Conservation (phyloP, 2,113 vertebrate genomes). For the Podilymbus podiceps region DNA sequence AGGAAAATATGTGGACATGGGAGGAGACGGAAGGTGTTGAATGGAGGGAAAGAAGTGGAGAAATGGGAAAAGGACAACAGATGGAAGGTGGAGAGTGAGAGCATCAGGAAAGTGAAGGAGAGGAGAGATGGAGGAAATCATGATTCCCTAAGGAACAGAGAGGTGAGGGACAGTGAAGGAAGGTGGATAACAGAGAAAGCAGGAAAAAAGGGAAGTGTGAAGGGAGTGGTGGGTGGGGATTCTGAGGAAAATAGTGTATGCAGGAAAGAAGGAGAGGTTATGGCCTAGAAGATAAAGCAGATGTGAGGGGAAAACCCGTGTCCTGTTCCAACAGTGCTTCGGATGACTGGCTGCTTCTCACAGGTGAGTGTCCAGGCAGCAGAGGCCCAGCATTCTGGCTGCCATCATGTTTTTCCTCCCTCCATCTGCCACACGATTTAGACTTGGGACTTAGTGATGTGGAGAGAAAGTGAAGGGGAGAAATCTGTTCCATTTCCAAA, state of each 20-base stretch:
- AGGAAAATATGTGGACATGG: not conserved
- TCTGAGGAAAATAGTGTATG: not conserved
- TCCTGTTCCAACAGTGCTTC: not conserved
- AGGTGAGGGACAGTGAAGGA: not conserved
- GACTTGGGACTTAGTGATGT: not conserved
- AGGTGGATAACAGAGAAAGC: not conserved
- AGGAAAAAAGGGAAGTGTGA: not conserved
- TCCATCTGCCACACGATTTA: not conserved
- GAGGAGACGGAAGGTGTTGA: not conserved
- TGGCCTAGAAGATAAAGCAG: not conserved
- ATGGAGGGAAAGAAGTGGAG: not conserved
- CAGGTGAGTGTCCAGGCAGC: not conserved
- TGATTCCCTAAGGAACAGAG: not conserved
- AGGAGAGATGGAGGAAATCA: not conserved
- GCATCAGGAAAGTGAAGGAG: not conserved
- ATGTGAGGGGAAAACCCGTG: not conserved
- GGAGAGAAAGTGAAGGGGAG: not conserved
- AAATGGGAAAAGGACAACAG: not conserved
- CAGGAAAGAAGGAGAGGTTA: not conserved
- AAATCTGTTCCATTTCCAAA: not conserved
- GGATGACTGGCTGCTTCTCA: not conserved
- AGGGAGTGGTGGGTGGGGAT: not conserved
- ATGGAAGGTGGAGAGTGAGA: not conserved
- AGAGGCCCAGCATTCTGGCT: not conserved
- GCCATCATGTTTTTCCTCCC: not conserved